Evolutionary conservation across 2,113 vertebrate species (phyloP).

Genomic region (Festucalex cinctus): DNA sequence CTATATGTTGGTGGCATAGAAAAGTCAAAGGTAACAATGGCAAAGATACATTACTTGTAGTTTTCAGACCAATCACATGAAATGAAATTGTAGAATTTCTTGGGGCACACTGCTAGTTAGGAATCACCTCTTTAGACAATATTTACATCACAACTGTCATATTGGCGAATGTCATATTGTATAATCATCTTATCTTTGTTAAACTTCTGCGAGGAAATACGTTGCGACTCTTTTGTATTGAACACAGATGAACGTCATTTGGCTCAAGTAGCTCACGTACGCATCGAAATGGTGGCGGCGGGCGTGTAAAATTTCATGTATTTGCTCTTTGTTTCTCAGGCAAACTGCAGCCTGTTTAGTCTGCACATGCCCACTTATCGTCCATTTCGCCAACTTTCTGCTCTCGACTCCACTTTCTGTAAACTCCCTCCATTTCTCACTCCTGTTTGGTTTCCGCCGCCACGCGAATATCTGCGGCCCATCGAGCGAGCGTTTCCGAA

Average conservation of each 20-base stretch:
- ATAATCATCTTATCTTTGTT: background rate
- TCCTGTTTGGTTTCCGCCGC: conserved; percentile 54
- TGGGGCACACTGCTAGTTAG: background rate
- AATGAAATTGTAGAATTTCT: too few relatives aligned
- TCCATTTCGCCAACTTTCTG: conserved; percentile 39
- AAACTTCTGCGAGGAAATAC: conserved; percentile 1
- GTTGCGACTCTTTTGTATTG: background rate
- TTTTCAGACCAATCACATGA: too few relatives aligned
- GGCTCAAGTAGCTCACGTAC: background rate
- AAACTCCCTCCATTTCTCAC: conserved; percentile 56
- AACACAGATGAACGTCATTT: background rate
- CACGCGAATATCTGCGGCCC: conserved; percentile 49
- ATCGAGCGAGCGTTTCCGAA: conserved; percentile 50
- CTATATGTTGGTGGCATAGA: too few relatives aligned
- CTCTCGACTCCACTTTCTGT: conserved; percentile 32
- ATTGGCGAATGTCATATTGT: background rate
- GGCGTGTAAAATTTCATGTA: conserved; percentile 56
- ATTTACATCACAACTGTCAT: background rate
- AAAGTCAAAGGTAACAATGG: too few relatives aligned
- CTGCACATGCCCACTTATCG: conserved; percentile 58
- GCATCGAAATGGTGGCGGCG: conserved; percentile 7
- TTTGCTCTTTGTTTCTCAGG: conserved; percentile 38
- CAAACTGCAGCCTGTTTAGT: conserved; percentile 56
- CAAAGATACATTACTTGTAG: too few relatives aligned
- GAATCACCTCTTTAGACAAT: background rate